Evolutionary conservation across 2,113 vertebrate species (phyloP).

Genomic region (Apteryx owenii): DNA sequence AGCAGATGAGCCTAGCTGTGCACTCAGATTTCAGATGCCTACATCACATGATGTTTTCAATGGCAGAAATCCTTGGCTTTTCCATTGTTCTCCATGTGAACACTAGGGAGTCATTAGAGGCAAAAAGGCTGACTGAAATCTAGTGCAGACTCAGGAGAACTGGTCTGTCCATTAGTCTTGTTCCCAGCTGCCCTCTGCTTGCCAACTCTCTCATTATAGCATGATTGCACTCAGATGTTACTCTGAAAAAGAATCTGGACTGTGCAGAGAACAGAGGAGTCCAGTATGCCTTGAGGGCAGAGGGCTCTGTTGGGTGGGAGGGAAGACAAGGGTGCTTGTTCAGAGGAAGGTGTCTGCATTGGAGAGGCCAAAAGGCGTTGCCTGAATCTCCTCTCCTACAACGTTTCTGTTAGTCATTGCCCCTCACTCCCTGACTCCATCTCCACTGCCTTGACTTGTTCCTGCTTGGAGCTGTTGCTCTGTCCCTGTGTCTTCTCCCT

Average conservation of each 20-base stretch:
- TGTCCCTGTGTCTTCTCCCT: neutral
- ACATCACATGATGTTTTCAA: neutral
- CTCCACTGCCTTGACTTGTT: neutral
- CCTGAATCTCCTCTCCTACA: too few species aligned
- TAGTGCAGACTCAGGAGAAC: neutral
- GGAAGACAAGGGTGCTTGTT: neutral
- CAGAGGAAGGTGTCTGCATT: neutral
- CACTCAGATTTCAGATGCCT: neutral
- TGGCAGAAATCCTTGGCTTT: neutral
- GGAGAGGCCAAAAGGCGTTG: neutral
- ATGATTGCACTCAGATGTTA: neutral
- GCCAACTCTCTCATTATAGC: neutral
- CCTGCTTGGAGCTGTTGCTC: neutral
- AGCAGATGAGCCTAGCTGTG: neutral
- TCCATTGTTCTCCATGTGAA: neutral
- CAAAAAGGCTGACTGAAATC: neutral
- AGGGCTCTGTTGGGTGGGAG: neutral
- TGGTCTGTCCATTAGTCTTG: too few species aligned
- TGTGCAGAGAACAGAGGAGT: too few species aligned
- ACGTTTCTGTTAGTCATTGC: neutral
- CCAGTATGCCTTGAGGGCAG: too few species aligned
- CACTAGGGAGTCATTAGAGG: neutral
- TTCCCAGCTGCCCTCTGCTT: neutral
- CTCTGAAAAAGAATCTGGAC: neutral
- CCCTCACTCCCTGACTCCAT: neutral